phyloP scores from a whole-genome alignment of 2,797 vertebrate genomes.

The Liasis olivaceus region DNA sequence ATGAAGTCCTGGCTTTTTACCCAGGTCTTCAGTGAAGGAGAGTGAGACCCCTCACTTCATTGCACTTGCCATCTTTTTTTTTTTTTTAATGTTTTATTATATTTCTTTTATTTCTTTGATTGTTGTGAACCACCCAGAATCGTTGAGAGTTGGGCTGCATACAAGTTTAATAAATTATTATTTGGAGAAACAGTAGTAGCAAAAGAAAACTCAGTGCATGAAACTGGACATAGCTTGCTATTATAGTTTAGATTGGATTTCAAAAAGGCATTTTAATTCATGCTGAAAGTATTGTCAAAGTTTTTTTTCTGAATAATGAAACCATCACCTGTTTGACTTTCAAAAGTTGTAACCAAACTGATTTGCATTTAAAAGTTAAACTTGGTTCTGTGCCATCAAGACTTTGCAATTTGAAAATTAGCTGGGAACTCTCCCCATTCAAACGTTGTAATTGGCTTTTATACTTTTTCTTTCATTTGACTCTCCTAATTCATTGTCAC shows the following conservation, averaged over 20 bases:
- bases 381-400: neutral
- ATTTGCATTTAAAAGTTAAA: neutral
- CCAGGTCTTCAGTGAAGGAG: neutral
- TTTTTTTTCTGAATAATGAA: neutral
- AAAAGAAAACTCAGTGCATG: neutral
- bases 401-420: neutral
- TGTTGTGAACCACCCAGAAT: neutral
- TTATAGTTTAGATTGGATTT: neutral
- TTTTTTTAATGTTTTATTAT: neutral
- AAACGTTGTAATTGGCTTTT: neutral
- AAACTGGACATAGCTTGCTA: neutral
- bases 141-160: neutral
- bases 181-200: neutral
- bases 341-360: neutral
- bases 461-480: neutral
- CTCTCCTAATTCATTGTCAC: neutral
- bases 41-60: neutral
- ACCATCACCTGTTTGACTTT: neutral
- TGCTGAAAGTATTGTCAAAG: neutral
- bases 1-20: neutral
- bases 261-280: neutral
- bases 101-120: neutral
- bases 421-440: neutral
- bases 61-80: neutral
- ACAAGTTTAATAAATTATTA: neutral